A percentile compares a stretch with the other conserved stretches of the same genome.
phyloP scores from a whole-genome alignment of 2,888 invertebrate species.

The Clistopyga incitator region DNA sequence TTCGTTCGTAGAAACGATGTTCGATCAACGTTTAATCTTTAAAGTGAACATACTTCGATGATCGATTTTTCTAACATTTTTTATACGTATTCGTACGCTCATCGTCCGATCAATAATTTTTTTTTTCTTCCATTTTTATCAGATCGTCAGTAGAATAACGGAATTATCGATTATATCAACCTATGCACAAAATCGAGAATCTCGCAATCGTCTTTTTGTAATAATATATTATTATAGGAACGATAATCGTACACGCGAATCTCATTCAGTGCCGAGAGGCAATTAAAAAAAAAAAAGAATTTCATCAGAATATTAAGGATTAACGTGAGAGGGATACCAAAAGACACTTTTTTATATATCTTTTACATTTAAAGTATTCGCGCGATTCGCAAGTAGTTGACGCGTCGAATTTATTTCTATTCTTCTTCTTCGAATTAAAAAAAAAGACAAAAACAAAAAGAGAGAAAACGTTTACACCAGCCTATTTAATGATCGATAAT shows the following conservation, averaged over 20 bases:
- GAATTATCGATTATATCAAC: conserved; percentile 50
- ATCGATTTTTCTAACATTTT: conserved; percentile 58
- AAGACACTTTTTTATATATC: conserved; percentile 74
- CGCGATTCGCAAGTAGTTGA: conserved; percentile 34
- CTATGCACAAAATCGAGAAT: conserved; percentile 62
- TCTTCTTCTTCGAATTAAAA: conserved; percentile 25
- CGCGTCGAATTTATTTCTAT: conserved; percentile 42
- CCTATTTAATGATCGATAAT: conserved; percentile 53
- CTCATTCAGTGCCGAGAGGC: conserved; percentile 53
- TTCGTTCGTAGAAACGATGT: conserved; percentile 50
- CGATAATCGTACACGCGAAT: conserved; percentile 47
- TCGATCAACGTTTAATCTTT: conserved; percentile 28
- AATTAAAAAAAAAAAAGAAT: conserved; percentile 26
- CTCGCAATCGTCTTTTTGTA: conserved; percentile 59
- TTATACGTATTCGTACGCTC: conserved; percentile 52
- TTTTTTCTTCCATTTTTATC: conserved; percentile 16
- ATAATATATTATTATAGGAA: conserved; percentile 41
- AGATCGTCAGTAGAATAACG: conserved; percentile 30
- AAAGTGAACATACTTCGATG: conserved; percentile 29
- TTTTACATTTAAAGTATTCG: conserved; percentile 69
- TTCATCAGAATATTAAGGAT: conserved; percentile 57
- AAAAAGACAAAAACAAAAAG: too few species aligned
- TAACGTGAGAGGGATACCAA: conserved; percentile 72
- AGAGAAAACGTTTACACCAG: conserved; percentile 27
- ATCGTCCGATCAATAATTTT: conserved; percentile 22